Evolutionary conservation across 1,140 invertebrate genomes (phyloP), one percentile per base, ranked within the genome.

Genomic region (Physella acuta): DNA sequence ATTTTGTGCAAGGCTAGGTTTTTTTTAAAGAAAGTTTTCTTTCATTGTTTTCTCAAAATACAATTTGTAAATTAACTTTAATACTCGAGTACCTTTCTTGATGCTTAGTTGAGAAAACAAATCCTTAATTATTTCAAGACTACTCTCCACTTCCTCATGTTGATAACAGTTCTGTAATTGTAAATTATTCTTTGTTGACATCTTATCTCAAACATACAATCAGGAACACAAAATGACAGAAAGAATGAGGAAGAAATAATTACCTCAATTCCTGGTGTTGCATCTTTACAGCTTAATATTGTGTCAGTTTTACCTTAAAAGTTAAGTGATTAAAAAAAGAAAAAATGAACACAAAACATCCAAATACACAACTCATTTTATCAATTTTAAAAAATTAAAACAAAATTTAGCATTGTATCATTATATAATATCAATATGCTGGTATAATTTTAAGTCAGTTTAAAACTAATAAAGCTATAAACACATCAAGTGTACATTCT

Each of bases 81-180:
- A 39, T 30, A 20, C 26, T 3, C 24, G 49, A 26, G 59, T 68
- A 75, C 73, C 73, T 65, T 70, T 70, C 37, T 36, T 61, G n/a
- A 24, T 20, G 58, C 73, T 75, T 14, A 75, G 68, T 16, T 68
- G 8, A 53, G 49, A 52, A 64, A 60, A 75, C 30, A 75, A 53
- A 33, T 70, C 51, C 16, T 56, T 66, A 30, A 71, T 73, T 20
- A 68, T 39, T 11, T 5, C 34, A 2, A 67, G 36, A 11, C 71
- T 69, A 49, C 60, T 68, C 8, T 67, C 39, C 4, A 71, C 49
- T 37, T 68, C 60, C 14, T 59, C 36, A 31, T 62, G 36, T 28
- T 26, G 3, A 70, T 61, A 75, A 56, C 73, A 75, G 5, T 59
- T n/a, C 69, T 72, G 56, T 1, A 62, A 56, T 28, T 11, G 26